Evolutionary conservation across 2,113 vertebrate species (phyloP), one percentile per base, ranked within the genome.

Genomic region (Seriola quinqueradiata): DNA sequence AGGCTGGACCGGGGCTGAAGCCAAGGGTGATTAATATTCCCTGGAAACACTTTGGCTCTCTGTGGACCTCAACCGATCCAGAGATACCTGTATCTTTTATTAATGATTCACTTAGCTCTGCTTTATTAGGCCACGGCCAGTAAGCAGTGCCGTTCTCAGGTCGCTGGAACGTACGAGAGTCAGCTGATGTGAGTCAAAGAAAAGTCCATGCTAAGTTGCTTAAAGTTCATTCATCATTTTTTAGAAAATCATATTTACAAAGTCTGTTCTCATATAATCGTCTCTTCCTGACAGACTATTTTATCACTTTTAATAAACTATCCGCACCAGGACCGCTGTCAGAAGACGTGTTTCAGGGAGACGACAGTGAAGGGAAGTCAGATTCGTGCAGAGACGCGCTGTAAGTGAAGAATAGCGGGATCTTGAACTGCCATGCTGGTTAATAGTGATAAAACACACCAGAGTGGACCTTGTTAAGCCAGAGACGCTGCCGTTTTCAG

Each of bases 91-190:
- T 80, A 79, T 87, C 83, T 93, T 84, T 93, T 92, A 94, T 93
- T 94, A 94, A 93, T 94, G 91, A 90, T 88, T 90, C 90, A 86
- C 88, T 94, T 93, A 94, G 91, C 91, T 91, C 83, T 67, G 90
- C 87, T 92, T 92, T 91, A 91, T 92, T 93, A 90, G 79, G 75
- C 77, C 64, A 70, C 79, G 59, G 87, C 57, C 48, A n/a, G 68
- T 71, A 59, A 68, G 81, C 75, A 74, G 57, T 40, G n/a, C 70
- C 36, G 16, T 17, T 72, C 78, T 69, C 72, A 46, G 55, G 57
- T 61, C 75, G 82, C 34, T 19, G 3, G 55, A 25, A 67, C 21
- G 28, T n/a, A 54, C 13, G 52, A 50, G n/a, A 85, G 44, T 54
- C 71, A 71, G 52, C 25, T 58, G 42, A 5, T n/a, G 46, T 32